Percentiles rank a stretch among this genome's conserved stretches.
Conservation (phyloP, 2,888 invertebrate genomes). For the Cenopis cana region DNA sequence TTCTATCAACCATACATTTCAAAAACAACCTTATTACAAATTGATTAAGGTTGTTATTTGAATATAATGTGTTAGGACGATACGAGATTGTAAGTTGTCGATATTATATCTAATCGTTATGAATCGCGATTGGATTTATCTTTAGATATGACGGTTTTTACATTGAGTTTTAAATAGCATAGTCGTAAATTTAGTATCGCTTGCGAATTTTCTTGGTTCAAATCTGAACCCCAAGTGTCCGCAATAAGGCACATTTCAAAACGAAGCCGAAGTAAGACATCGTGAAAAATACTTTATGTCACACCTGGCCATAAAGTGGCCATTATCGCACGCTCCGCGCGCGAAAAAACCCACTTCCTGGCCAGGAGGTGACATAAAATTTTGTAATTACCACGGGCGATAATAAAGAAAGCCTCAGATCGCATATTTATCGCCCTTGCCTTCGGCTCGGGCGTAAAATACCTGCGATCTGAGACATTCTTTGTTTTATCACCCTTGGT, state of each 20-base stretch:
- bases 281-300: neutral
- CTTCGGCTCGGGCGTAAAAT: too few species aligned
- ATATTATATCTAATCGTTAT: conserved; percentile 60
- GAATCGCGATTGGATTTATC: conserved; percentile 67
- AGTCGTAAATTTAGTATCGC: conserved; percentile 6
- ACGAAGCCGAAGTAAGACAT: neutral
- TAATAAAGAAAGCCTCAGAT: too few species aligned
- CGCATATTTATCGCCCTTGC: too few species aligned
- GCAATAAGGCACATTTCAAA: neutral
- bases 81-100: conserved; percentile 1
- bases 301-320: too few species aligned
- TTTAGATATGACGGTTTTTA: conserved; percentile 51
- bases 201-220: conserved; percentile 4
- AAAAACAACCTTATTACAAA: neutral
- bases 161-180: conserved; percentile 28
- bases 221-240: neutral
- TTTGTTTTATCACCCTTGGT: too few species aligned
- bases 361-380: too few species aligned
- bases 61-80: neutral
- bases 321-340: too few species aligned
- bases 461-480: too few species aligned
- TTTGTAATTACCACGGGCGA: too few species aligned
- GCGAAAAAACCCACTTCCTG: too few species aligned
- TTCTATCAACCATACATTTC: neutral
- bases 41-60: neutral